These are phyloP conservation scores for Acipenser transmontanus DNA, from an alignment of 2,797 vertebrate genomes.

Conservation along the genomic window DNA sequence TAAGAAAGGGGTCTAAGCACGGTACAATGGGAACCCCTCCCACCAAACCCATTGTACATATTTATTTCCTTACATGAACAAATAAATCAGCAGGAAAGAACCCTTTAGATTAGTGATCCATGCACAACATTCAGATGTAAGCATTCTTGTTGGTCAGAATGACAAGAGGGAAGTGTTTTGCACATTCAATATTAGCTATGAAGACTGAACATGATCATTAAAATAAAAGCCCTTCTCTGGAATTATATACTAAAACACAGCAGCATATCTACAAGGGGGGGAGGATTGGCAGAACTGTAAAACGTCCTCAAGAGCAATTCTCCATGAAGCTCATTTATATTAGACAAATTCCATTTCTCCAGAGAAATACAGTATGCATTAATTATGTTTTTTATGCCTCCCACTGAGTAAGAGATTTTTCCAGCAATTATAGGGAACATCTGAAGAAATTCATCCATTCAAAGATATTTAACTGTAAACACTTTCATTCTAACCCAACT, in stretches of 20 bases:
- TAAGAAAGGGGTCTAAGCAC: no score
- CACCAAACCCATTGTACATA: no score
- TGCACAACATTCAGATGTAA: no score
- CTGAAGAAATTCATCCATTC: constrained; percentile 37
- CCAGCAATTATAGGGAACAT: constrained; percentile 41
- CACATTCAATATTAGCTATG: no score
- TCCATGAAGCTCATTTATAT: constrained; percentile 37
- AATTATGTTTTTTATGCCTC: constrained; percentile 45
- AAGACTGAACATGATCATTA: constrained; percentile 3
- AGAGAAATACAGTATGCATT: constrained; percentile 40
- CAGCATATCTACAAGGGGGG: constrained; percentile 13
- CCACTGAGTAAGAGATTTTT: constrained; percentile 29
- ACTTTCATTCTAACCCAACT: constrained; percentile 8
- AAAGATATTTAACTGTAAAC: constrained; percentile 37
- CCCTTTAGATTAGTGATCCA: no score
- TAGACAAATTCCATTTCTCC: constrained; percentile 37
- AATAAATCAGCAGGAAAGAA: no score
- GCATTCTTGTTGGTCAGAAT: no score
- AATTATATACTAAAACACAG: no score
- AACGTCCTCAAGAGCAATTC: constrained; percentile 39
- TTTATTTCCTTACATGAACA: no score
- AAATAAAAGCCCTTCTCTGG: constrained; percentile 6
- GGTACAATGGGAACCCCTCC: no score
- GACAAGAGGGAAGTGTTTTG: no score
- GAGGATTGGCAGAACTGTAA: constrained; percentile 31